phyloP scores from a whole-genome alignment of 2,113 vertebrate genomes.

The Microcebus ravelobensis region DNA sequence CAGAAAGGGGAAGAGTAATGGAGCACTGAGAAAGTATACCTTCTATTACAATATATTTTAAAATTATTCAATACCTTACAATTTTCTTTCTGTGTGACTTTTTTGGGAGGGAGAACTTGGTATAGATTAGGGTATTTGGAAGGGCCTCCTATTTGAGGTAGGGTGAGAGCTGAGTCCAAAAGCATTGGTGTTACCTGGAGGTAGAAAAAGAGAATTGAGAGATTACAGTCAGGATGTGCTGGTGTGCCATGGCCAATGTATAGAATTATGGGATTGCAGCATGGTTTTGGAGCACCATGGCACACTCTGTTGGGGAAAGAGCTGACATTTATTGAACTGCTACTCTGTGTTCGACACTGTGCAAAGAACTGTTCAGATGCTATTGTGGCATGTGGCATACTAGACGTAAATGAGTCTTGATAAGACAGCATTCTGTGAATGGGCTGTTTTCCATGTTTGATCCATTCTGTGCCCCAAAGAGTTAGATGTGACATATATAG shows the following conservation, averaged over 20 bases:
- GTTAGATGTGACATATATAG: background rate
- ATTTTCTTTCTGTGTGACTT: background rate
- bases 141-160: background rate
- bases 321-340: background rate
- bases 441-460: background rate
- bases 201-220: background rate
- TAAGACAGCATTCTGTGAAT: background rate
- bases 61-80: background rate
- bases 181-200: background rate
- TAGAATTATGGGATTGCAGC: background rate
- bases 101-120: background rate
- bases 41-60: background rate
- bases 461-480: background rate
- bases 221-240: background rate
- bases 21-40: background rate
- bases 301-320: background rate
- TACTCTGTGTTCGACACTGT: background rate
- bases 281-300: background rate
- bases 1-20: background rate
- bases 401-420: background rate
- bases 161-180: background rate
- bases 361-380: background rate
- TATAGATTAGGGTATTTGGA: background rate
- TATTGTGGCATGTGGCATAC: background rate
- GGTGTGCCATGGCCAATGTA: background rate